phyloP scores from a whole-genome alignment of 2,113 vertebrate genomes.

The Oncorhynchus mykiss region DNA sequence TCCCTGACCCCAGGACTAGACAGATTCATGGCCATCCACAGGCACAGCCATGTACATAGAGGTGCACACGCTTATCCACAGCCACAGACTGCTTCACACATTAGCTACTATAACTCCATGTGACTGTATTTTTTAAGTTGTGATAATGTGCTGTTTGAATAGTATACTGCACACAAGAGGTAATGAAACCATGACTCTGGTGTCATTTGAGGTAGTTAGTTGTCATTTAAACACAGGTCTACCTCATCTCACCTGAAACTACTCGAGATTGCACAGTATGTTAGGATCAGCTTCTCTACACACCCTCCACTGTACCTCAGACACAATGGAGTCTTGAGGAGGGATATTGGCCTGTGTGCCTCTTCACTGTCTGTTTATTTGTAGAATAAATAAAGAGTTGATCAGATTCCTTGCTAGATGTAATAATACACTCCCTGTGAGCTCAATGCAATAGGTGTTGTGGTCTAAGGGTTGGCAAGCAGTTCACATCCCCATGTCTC shows the following conservation, averaged over 20 bases:
- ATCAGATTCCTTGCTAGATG: background rate
- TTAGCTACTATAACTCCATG: background rate
- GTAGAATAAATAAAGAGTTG: background rate
- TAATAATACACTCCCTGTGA: background rate
- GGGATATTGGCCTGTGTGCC: background rate
- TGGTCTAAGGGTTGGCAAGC: background rate
- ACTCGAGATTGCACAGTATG: background rate
- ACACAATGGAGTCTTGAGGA: background rate
- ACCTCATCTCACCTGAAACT: background rate
- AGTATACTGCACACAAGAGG: background rate
- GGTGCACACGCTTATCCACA: constrained; percentile 23
- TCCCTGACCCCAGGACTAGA: constrained; percentile 23
- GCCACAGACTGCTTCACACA: constrained; percentile 12
- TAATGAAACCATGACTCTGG: background rate
- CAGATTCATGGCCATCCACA: constrained; percentile 31
- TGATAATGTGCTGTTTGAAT: background rate
- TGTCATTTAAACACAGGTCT: too few species aligned
- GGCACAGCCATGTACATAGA: constrained; percentile 19
- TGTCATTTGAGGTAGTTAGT: too few species aligned
- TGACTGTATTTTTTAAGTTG: too few species aligned
- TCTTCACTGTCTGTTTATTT: background rate
- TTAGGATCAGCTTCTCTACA: too few species aligned
- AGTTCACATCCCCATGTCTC: background rate
- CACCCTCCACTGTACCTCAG: background rate
- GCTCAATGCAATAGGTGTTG: background rate